phyloP scores from a whole-genome alignment of 2,113 vertebrate genomes.

The Hippocampus comes region DNA sequence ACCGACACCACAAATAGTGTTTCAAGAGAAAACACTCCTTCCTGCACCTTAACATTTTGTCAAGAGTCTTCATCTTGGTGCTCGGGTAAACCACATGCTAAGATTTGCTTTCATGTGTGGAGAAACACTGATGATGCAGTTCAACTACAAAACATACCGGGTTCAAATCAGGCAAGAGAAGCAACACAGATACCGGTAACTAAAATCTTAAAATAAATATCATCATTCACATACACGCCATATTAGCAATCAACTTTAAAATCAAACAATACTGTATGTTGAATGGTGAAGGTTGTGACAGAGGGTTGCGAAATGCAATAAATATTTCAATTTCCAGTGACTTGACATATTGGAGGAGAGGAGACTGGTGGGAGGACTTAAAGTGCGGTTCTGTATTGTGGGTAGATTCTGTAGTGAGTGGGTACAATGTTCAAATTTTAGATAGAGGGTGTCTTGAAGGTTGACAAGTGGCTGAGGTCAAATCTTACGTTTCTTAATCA shows the following conservation, averaged over 20 bases:
- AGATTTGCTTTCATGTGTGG: not conserved
- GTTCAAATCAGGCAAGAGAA: not conserved
- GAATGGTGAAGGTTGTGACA: not conserved
- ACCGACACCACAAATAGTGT: slow-evolving; percentile 55
- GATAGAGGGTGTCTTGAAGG: not conserved
- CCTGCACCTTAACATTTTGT: slow-evolving; percentile 28
- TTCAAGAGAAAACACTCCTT: slow-evolving; percentile 20
- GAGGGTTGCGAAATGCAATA: not conserved
- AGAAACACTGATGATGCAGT: not conserved
- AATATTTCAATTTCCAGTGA: not conserved
- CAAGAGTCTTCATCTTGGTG: slow-evolving; percentile 2
- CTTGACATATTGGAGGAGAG: not conserved
- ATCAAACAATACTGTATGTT: slow-evolving; percentile 11
- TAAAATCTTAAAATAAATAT: slow-evolving; percentile 42
- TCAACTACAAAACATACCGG: not conserved
- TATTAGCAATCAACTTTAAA: slow-evolving; percentile 34
- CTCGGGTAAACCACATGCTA: slow-evolving; percentile 11
- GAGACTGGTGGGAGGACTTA: slow-evolving; percentile 17
- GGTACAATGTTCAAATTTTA: not conserved
- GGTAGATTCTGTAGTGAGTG: slow-evolving; percentile 7
- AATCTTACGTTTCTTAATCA: not conserved
- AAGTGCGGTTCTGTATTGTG: slow-evolving; percentile 40
- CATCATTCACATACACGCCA: slow-evolving; percentile 35
- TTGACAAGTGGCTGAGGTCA: not conserved
- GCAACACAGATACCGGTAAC: slow-evolving; percentile 4